Conservation (phyloP, 2,888 invertebrate species). For the Resseliella maxima region DNA sequence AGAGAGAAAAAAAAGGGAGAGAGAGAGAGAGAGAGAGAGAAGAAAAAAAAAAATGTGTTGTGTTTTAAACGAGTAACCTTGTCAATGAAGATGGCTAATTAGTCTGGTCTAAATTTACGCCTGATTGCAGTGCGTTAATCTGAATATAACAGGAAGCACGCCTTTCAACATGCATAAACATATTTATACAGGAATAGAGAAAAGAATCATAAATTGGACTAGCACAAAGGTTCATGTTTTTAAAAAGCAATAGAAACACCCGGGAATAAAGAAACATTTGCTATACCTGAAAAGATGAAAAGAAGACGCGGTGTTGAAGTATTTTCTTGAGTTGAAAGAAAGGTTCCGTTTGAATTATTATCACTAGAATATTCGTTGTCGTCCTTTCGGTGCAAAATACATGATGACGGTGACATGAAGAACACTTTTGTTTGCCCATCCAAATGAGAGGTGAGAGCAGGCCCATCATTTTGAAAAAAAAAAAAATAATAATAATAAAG, state of each 20-base stretch:
- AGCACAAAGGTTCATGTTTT: background rate
- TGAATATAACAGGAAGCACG: background rate
- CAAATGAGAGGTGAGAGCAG: background rate
- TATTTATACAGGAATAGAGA: background rate
- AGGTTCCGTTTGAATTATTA: background rate
- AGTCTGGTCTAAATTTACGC: background rate
- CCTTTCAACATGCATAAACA: background rate
- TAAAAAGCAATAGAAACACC: background rate
- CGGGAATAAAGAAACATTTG: background rate
- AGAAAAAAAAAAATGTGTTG: too few relatives aligned
- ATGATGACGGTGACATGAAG: conserved; percentile 1
- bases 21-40: too few relatives aligned
- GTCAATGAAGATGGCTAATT: background rate
- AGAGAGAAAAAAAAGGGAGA: too few relatives aligned
- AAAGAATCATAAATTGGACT: background rate
- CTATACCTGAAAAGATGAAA: background rate
- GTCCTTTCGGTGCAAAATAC: background rate
- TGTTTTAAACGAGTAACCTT: background rate
- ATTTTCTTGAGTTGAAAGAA: background rate
- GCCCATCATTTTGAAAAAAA: background rate
- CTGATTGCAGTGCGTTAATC: background rate
- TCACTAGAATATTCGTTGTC: background rate
- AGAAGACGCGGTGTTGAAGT: background rate
- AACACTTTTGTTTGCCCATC: background rate
- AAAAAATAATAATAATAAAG: too few relatives aligned